These are phyloP conservation scores for Papilio helenus DNA, from an alignment of 1,140 invertebrate species.

Conservation along the genomic window DNA sequence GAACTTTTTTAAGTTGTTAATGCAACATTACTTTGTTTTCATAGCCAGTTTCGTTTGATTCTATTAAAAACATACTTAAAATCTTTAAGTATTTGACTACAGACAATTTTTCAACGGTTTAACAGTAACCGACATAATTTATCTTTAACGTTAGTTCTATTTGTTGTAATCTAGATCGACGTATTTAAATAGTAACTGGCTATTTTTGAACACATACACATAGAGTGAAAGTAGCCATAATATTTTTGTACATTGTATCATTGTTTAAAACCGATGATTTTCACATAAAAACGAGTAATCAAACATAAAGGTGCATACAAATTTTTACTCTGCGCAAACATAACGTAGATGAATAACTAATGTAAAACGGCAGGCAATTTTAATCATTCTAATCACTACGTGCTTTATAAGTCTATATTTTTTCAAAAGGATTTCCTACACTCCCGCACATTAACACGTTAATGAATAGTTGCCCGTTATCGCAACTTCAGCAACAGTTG, in stretches of 20 bases:
- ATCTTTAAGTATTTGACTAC: too few relatives aligned
- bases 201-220: too few relatives aligned
- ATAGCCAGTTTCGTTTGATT: background rate
- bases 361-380: background rate
- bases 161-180: too few relatives aligned
- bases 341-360: background rate
- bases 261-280: background rate
- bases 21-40: background rate
- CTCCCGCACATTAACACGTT: conserved; percentile 19
- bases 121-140: too few relatives aligned
- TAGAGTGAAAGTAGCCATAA: background rate
- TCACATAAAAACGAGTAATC: background rate
- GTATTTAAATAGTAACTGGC: too few relatives aligned
- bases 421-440: conserved; percentile 21
- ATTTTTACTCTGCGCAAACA: background rate
- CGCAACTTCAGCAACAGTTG: conserved; percentile 32
- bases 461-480: conserved; percentile 30
- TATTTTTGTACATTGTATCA: background rate
- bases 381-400: conserved; percentile 20
- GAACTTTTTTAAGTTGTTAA: background rate
- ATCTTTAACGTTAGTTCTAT: too few relatives aligned
- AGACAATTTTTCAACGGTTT: too few relatives aligned
- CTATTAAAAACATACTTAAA: too few relatives aligned
- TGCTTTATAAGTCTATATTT: conserved; percentile 1
- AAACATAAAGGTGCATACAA: background rate